Conservation (phyloP, 2,888 invertebrate genomes). For the Pyralis farinalis region DNA sequence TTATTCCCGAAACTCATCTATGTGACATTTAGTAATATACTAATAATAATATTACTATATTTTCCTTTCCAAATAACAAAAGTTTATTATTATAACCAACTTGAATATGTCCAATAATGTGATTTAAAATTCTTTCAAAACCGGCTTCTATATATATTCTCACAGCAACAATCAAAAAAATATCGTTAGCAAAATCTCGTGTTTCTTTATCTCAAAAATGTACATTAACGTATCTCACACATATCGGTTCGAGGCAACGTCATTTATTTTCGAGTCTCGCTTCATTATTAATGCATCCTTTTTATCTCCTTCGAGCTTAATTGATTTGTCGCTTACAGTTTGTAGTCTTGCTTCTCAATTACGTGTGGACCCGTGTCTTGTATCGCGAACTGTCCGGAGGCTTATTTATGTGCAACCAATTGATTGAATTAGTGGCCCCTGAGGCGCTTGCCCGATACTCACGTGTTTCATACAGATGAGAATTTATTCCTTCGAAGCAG, state of each 20-base stretch:
- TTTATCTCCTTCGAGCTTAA: conserved; percentile 66
- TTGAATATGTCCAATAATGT: too few relatives aligned
- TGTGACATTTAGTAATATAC: too few relatives aligned
- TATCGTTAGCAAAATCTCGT: conserved; percentile 9
- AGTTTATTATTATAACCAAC: too few relatives aligned
- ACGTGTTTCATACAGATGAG: conserved; percentile 51
- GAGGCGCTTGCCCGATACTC: conserved; percentile 62
- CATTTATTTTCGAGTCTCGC: conserved; percentile 44
- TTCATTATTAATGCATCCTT: conserved; percentile 67
- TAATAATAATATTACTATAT: too few relatives aligned
- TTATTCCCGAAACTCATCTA: too few relatives aligned
- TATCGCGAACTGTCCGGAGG: conserved; percentile 64
- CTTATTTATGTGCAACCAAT: conserved; percentile 75
- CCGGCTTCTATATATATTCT: too few relatives aligned
- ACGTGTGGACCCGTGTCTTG: conserved; percentile 53
- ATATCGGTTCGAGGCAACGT: conserved; percentile 25
- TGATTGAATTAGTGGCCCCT: conserved; percentile 77
- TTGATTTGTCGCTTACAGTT: conserved; percentile 73
- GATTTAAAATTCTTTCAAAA: too few relatives aligned
- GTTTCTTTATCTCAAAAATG: conserved; percentile 34
- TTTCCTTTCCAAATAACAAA: too few relatives aligned
- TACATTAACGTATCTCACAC: conserved; percentile 40
- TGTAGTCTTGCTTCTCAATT: conserved; percentile 71
- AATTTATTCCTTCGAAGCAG: conserved; percentile 57
- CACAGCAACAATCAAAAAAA: not conserved